Evolutionary conservation across 2,888 invertebrate species (phyloP).

Genomic region (Ryuthela nishihirai): DNA sequence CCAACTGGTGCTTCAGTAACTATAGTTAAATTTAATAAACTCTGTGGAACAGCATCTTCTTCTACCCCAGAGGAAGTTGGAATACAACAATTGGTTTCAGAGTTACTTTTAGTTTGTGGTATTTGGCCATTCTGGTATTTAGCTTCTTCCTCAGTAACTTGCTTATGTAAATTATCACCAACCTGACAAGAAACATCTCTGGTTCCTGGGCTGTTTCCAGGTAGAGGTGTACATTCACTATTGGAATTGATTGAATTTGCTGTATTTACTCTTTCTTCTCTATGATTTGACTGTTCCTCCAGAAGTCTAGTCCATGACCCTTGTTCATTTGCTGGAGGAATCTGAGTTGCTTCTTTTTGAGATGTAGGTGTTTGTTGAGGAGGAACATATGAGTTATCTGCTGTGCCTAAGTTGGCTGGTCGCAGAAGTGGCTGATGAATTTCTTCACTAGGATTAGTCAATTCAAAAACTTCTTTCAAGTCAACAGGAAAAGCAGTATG

Average conservation of each 20-base stretch:
- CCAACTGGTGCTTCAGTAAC: conserved; percentile 9
- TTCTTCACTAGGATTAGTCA: conserved; percentile 27
- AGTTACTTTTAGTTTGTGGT: too few species aligned
- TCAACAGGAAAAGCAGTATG: conserved; percentile 34
- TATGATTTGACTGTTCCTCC: conserved; percentile 13
- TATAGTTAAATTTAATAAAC: conserved; percentile 18
- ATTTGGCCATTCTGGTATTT: too few species aligned
- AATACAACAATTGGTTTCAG: too few species aligned
- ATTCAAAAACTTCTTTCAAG: conserved; percentile 31
- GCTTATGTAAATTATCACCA: conserved; percentile 23
- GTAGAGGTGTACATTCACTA: conserved; percentile 7
- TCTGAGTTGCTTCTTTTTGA: conserved; percentile 6
- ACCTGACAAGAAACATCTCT: conserved; percentile 30
- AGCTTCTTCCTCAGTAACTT: too few species aligned
- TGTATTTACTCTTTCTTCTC: too few species aligned
- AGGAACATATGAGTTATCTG: conserved; percentile 11
- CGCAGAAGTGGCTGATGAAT: conserved; percentile 27
- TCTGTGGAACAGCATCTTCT: conserved; percentile 13
- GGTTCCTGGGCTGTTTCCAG: conserved; percentile 18
- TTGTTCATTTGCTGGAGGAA: conserved; percentile 11
- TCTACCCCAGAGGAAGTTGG: neutral
- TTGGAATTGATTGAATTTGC: conserved; percentile 10
- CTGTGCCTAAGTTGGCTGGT: conserved; percentile 4
- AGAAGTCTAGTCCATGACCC: conserved; percentile 24
- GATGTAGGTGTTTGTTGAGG: conserved; percentile 5